phyloP scores from a whole-genome alignment of 2,888 invertebrate species.

The Malthinus seriepunctatus region DNA sequence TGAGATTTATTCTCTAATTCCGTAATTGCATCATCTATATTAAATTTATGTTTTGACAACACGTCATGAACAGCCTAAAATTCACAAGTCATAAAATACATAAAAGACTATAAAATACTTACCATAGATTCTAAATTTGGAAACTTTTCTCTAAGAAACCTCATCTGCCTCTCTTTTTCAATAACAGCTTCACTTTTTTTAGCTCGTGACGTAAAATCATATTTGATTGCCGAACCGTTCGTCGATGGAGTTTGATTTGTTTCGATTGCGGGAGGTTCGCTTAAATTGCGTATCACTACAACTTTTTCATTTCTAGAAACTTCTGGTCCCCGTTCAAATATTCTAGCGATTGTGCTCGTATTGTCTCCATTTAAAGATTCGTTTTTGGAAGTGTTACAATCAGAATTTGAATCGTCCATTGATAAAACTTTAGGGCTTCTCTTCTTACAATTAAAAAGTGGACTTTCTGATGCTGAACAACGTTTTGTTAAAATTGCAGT shows the following conservation, averaged over 20 bases:
- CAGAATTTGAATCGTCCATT: neutral
- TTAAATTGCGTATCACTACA: neutral
- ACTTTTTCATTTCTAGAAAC: neutral
- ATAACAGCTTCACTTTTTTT: constrained; percentile 43
- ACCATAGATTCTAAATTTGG: constrained; percentile 65
- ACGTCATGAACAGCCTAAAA: constrained; percentile 60
- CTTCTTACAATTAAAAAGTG: constrained; percentile 8
- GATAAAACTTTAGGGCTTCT: too few relatives aligned
- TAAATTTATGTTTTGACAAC: constrained; percentile 60
- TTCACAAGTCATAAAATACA: neutral
- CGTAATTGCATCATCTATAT: constrained; percentile 61
- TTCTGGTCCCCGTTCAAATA: neutral
- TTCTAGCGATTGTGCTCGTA: neutral
- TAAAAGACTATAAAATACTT: constrained; percentile 38
- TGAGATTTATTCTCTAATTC: constrained; percentile 52
- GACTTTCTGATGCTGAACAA: constrained; percentile 35
- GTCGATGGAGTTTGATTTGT: neutral
- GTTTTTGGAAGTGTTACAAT: neutral
- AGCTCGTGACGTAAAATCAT: constrained; percentile 14
- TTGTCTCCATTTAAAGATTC: neutral
- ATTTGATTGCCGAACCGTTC: neutral
- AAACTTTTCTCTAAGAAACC: constrained; percentile 66
- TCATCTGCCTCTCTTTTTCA: constrained; percentile 63
- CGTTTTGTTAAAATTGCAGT: neutral
- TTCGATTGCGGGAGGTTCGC: neutral